Conservation (phyloP, 2,113 vertebrate genomes). For the Corynorhinus townsendii region DNA sequence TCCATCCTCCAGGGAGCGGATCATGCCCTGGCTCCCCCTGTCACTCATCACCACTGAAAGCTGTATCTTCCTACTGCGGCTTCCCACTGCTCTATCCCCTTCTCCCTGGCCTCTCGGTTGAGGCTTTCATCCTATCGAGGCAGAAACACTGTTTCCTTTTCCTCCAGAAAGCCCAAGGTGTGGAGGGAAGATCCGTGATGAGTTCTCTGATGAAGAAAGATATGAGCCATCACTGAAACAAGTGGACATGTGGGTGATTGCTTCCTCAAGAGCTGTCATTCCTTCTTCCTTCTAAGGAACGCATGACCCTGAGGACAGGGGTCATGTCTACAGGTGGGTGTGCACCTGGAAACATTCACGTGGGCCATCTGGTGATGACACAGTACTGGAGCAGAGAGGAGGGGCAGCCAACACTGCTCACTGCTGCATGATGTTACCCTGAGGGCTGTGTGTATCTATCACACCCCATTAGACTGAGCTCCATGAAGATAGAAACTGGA, state of each 20-base stretch:
- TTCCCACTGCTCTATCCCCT: not conserved
- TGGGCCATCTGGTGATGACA: not conserved
- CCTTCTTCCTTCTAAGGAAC: not conserved
- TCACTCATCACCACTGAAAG: not conserved
- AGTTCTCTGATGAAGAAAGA: not conserved
- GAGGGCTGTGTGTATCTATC: not conserved
- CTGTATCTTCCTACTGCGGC: not conserved
- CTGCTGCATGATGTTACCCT: rapidly evolving
- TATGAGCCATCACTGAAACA: not conserved
- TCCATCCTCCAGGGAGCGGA: rapidly evolving
- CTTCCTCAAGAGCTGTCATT: not conserved
- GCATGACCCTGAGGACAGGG: not conserved
- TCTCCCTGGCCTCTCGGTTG: not conserved
- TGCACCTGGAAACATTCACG: not conserved
- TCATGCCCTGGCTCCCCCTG: not conserved
- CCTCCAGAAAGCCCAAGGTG: not conserved
- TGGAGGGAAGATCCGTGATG: not conserved
- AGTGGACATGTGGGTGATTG: not conserved
- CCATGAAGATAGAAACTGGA: not conserved
- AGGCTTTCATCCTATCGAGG: not conserved
- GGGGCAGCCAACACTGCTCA: not conserved
- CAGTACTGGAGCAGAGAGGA: not conserved
- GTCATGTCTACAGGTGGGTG: not conserved
- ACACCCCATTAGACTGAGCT: not conserved
- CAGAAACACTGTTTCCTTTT: not conserved